Evolutionary conservation across 1,140 invertebrate species (phyloP), one percentile per base, ranked within the genome.

Genomic region (Diploscapter pachys): DNA sequence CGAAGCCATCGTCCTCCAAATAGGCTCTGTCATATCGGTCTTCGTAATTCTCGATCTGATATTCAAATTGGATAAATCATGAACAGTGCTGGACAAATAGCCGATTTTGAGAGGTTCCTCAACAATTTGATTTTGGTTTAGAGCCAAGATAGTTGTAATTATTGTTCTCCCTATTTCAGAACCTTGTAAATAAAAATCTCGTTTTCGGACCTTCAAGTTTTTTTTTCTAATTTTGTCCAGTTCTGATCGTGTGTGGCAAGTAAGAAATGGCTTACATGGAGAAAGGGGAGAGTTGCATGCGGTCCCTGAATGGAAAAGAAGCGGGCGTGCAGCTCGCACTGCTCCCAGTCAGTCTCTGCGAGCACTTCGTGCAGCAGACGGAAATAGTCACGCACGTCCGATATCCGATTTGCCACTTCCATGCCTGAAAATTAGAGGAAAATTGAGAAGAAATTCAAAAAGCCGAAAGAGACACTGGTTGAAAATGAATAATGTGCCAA

Each of bases 1-100:
- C 77, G 51, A 78, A 50, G 52, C 56, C 54, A 52, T 78, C 77
- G 31, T 72, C 72, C 49, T 78, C 59, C 2, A 67, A 31, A 51
- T 53, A 53, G 13, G 63, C 63, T 2, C 76, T 62, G 31, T 68
- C 54, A 6, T 59, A 9, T 57, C 52, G 65, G 3, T 53, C 48
- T 55, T 69, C 76, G 31, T 78, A 73, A 8, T 55, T 56, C n/a
- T 69, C 59, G 4, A 68, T 9, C 72, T 76, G 50, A 69, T 70
- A 69, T 31, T 55, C 51, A 5, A 52, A 8, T 68, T 68, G 31
- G 31, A 31, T 68, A 6, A 6, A 52, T 52, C 51, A 31, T 11
- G 9, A 11, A 59, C 9, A 59, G 9, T 59, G 57, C 9, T 59
- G 31, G 31, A 59, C 9, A 59, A 59, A 59, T 59, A 31, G 31